Conservation (phyloP, 2,113 vertebrate species). For the Climacteris rufus region DNA sequence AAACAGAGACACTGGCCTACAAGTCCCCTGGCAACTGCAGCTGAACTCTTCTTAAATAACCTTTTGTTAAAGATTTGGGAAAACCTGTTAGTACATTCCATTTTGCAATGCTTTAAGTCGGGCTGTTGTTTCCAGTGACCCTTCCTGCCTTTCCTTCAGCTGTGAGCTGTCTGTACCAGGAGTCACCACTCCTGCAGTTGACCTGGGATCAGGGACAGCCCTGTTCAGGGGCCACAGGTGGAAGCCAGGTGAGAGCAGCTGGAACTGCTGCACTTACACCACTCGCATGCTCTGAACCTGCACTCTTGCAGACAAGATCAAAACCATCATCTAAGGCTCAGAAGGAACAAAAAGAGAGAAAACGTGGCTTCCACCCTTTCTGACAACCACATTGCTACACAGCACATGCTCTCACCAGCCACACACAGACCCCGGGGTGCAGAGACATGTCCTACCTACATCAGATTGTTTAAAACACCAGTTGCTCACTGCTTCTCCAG, state of each 20-base stretch:
- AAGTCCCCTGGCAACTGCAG: neutral
- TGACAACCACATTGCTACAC: neutral
- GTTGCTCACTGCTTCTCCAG: neutral
- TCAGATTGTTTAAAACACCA: neutral
- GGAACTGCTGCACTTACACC: neutral
- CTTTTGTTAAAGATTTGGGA: neutral
- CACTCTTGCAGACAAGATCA: neutral
- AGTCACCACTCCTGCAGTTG: neutral
- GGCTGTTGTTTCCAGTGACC: neutral
- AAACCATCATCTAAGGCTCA: neutral
- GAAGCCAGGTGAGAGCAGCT: neutral
- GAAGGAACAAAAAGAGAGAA: neutral
- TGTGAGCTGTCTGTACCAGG: neutral
- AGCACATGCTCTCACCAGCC: neutral
- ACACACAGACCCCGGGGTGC: neutral
- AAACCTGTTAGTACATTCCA: neutral
- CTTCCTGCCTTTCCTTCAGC: neutral
- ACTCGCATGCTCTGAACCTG: accelerated
- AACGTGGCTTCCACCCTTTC: neutral
- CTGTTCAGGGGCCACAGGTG: neutral
- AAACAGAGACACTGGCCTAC: neutral
- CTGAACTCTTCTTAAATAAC: neutral
- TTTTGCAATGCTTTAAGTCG: neutral
- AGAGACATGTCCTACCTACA: neutral
- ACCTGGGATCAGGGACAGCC: neutral